Evolutionary conservation across 2,797 vertebrate genomes (phyloP).

Genomic region (Ciconia nigra): DNA sequence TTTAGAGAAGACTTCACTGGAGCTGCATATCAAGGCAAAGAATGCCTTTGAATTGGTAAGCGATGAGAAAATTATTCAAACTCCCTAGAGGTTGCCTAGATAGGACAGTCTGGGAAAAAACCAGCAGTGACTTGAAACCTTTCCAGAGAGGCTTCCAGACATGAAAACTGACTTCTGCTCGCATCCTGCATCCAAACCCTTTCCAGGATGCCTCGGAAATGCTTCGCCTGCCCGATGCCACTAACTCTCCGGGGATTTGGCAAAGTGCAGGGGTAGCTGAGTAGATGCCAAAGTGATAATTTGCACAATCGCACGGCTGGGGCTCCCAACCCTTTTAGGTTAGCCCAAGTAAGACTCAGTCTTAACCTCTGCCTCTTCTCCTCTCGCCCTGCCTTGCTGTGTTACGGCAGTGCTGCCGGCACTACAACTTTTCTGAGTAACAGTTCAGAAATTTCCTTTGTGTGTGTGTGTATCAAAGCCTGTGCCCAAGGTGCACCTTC

Average conservation of each 20-base stretch:
- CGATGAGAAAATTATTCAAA: neutral
- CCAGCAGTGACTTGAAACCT: neutral
- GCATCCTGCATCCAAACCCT: neutral
- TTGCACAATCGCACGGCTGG: fast-evolving
- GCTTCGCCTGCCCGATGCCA: neutral
- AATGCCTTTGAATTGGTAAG: constrained; percentile 34
- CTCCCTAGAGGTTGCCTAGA: neutral
- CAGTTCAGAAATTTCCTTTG: neutral
- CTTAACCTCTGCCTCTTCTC: neutral
- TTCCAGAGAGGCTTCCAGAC: constrained; percentile 20
- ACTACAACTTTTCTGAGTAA: neutral
- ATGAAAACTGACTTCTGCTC: neutral
- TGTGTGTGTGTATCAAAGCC: neutral
- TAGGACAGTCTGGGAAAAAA: neutral
- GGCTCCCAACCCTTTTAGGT: neutral
- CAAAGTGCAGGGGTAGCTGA: neutral
- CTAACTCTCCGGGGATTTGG: neutral
- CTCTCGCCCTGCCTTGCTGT: neutral
- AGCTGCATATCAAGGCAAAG: constrained; percentile 4
- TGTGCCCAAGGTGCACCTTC: neutral
- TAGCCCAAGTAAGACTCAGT: neutral
- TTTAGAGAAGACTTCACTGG: neutral
- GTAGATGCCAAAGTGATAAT: neutral
- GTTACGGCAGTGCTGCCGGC: neutral
- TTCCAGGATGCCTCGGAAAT: neutral